Evolutionary conservation across 2,113 vertebrate genomes (phyloP).

Genomic region (Colistium nudipinnis): DNA sequence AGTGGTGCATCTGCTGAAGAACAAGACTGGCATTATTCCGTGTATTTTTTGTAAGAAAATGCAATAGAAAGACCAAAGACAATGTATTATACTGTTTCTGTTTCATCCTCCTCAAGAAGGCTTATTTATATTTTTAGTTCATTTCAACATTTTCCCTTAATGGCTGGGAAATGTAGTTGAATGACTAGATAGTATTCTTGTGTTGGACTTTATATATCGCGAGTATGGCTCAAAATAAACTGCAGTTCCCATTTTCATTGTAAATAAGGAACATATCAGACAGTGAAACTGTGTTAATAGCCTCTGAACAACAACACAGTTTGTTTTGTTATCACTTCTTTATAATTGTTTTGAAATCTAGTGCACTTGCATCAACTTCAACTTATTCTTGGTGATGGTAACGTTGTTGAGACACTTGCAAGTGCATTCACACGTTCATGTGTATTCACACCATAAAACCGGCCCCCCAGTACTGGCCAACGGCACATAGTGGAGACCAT

Average conservation of each 20-base stretch:
- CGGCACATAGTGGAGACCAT: constrained; percentile 44
- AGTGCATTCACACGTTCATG: constrained; percentile 28
- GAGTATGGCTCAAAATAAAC: too few species aligned
- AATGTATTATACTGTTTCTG: not conserved
- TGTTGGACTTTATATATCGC: too few species aligned
- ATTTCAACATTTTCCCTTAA: too few species aligned
- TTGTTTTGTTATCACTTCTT: too few species aligned
- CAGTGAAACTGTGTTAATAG: too few species aligned
- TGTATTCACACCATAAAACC: constrained; percentile 30
- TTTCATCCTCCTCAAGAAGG: not conserved
- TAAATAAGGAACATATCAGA: not conserved
- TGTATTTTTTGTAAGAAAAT: too few species aligned
- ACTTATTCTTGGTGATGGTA: not conserved
- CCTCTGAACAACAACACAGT: too few species aligned
- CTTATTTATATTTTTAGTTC: too few species aligned
- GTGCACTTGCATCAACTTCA: not conserved
- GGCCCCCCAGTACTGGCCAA: constrained; percentile 29
- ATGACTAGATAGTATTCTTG: too few species aligned
- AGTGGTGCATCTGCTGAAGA: not conserved
- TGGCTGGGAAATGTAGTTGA: too few species aligned
- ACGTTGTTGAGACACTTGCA: not conserved
- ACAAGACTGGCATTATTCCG: not conserved
- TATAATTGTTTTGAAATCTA: too few species aligned
- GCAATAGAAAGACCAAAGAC: too few species aligned
- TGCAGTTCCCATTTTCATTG: not conserved